phyloP scores from a whole-genome alignment of 2,888 invertebrate species.

The Acrobasis consociella region DNA sequence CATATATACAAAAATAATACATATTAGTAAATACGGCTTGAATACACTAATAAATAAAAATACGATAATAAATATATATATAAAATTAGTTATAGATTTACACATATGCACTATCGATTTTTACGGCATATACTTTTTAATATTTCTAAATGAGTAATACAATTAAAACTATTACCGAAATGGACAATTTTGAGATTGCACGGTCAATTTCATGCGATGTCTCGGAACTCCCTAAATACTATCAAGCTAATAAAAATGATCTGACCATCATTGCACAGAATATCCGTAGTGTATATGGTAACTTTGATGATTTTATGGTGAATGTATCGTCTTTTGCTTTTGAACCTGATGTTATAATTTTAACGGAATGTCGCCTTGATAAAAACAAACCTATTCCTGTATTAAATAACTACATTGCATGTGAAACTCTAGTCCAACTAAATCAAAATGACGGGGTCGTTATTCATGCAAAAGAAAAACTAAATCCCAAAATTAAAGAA shows the following conservation, averaged over 20 bases:
- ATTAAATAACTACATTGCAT: too few relatives aligned
- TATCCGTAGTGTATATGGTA: constrained; percentile 1
- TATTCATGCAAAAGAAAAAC: background rate
- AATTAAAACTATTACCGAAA: constrained; percentile 1
- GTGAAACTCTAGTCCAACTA: too few relatives aligned
- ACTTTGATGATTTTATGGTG: constrained; percentile 10
- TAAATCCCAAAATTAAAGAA: background rate
- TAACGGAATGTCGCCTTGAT: background rate
- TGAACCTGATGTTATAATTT: background rate
- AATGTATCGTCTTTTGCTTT: background rate
- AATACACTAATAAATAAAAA: too few relatives aligned
- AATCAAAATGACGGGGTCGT: background rate
- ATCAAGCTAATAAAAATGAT: background rate
- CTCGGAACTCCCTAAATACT: background rate
- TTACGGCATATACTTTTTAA: too few relatives aligned
- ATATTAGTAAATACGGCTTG: background rate
- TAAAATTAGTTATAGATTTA: too few relatives aligned
- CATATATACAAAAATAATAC: too few relatives aligned
- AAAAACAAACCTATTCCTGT: background rate
- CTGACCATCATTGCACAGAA: background rate
- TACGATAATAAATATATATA: too few relatives aligned
- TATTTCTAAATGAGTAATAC: background rate
- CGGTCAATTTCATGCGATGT: background rate
- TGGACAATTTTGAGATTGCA: constrained; percentile 1
- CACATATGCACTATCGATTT: too few relatives aligned